phyloP scores from a whole-genome alignment of 2,113 vertebrate species.

The Callopanchax toddi region DNA sequence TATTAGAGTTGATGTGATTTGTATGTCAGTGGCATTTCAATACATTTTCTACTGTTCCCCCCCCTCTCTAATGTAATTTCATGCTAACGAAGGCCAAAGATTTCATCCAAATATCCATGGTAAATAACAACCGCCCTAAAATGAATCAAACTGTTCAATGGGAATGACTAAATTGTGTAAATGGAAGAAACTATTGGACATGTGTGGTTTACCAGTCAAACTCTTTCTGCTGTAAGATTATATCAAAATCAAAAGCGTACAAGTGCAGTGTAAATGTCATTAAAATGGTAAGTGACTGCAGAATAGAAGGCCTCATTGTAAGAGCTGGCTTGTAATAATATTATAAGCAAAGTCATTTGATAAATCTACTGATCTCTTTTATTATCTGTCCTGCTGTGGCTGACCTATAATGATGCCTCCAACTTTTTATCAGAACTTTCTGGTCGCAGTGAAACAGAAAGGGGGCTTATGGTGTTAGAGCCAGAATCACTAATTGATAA shows the following conservation, averaged over 20 bases:
- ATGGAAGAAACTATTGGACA: conserved; percentile 17
- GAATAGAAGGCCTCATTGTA: too few species aligned
- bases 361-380: conserved; percentile 3
- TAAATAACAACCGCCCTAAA: conserved; percentile 76
- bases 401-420: conserved; percentile 23
- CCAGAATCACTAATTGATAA: conserved; percentile 19
- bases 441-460: conserved; percentile 20
- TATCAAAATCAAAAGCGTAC: too few species aligned
- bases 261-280: too few species aligned
- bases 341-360: neutral
- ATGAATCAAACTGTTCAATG: conserved; percentile 35
- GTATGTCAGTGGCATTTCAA: conserved; percentile 65
- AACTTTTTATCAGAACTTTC: conserved; percentile 5
- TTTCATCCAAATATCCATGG: conserved; percentile 82
- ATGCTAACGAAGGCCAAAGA: conserved; percentile 81
- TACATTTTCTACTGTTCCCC: conserved; percentile 74
- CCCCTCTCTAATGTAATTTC: conserved; percentile 77
- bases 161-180: conserved; percentile 8
- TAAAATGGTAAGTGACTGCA: too few species aligned
- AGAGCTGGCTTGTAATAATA: too few species aligned
- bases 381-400: conserved; percentile 11
- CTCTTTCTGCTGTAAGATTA: neutral
- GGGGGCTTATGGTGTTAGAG: conserved; percentile 23
- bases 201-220: conserved; percentile 15
- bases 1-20: conserved; percentile 33